These are phyloP conservation scores for Enteromius argenteus DNA, from an alignment of 2,797 vertebrate species.

Conservation along the genomic window DNA sequence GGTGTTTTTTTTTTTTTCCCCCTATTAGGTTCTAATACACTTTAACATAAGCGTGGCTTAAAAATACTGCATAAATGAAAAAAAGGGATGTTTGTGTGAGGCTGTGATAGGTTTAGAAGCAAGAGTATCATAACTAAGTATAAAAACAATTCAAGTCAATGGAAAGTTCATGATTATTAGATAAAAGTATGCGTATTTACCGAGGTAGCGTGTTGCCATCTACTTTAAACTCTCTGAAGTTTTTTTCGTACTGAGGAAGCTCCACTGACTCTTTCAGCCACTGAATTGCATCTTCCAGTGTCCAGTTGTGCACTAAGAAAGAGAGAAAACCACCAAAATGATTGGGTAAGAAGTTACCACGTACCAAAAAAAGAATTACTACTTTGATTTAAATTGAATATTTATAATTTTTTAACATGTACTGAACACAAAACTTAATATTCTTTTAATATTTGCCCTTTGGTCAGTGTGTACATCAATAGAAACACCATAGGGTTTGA, in stretches of 20 bases:
- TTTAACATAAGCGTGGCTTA: neutral
- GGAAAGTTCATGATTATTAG: neutral
- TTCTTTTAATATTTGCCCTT: neutral
- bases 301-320: conserved; percentile 96
- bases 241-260: conserved; percentile 95
- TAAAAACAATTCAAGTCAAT: neutral
- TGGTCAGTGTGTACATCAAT: neutral
- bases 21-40: neutral
- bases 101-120: neutral
- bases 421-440: conserved; percentile 1
- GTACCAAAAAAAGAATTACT: too few relatives aligned
- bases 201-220: conserved; percentile 96
- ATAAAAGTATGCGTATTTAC: conserved; percentile 68
- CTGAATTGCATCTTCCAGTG: conserved; percentile 88
- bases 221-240: conserved; percentile 92
- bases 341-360: neutral
- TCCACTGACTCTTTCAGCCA: conserved; percentile 97
- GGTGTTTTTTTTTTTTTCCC: neutral
- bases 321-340: conserved; percentile 5
- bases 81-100: neutral
- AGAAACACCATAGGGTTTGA: neutral
- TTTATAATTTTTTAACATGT: neutral
- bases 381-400: neutral
- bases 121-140: neutral
- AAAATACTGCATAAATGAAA: neutral